These are phyloP conservation scores for Loripinus fragilis DNA, from an alignment of 2,888 invertebrate genomes.

Conservation along the genomic window DNA sequence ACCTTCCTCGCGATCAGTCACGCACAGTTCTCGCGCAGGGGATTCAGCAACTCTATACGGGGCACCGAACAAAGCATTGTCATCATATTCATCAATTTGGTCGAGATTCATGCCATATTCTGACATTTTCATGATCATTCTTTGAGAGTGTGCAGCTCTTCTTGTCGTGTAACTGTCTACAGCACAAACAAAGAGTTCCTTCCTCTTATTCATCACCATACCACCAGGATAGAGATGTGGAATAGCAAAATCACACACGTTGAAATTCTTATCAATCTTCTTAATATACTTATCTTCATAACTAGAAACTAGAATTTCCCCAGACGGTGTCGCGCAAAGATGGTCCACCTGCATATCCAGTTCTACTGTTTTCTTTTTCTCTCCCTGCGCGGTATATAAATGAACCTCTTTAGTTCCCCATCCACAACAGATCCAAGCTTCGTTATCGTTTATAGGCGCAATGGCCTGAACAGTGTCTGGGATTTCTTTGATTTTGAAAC, in stretches of 20 bases:
- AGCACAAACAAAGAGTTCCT: conserved; percentile 65
- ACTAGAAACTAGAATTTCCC: conserved; percentile 64
- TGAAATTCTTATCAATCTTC: conserved; percentile 62
- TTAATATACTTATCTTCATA: conserved; percentile 69
- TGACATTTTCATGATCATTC: conserved; percentile 62
- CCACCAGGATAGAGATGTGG: conserved; percentile 65
- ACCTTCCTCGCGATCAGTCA: conserved; percentile 66
- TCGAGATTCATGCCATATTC: conserved; percentile 63
- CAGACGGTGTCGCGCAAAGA: conserved; percentile 55
- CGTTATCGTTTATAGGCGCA: conserved; percentile 63
- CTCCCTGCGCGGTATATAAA: conserved; percentile 59
- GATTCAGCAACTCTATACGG: conserved; percentile 64
- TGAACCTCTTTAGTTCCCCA: conserved; percentile 67
- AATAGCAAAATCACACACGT: conserved; percentile 59
- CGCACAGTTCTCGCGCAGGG: conserved; percentile 57
- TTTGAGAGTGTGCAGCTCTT: conserved; percentile 51
- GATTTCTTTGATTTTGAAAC: conserved; percentile 51
- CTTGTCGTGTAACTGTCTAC: conserved; percentile 68
- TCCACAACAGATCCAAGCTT: conserved; percentile 66
- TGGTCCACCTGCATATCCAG: conserved; percentile 67
- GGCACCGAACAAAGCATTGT: conserved; percentile 60
- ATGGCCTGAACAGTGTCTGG: conserved; percentile 67
- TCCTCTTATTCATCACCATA: conserved; percentile 62
- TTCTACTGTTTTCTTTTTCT: conserved; percentile 55
- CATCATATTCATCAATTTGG: conserved; percentile 65